These are phyloP conservation scores for Saccostrea echinata DNA, from an alignment of 1,140 invertebrate genomes.

Conservation along the genomic window DNA sequence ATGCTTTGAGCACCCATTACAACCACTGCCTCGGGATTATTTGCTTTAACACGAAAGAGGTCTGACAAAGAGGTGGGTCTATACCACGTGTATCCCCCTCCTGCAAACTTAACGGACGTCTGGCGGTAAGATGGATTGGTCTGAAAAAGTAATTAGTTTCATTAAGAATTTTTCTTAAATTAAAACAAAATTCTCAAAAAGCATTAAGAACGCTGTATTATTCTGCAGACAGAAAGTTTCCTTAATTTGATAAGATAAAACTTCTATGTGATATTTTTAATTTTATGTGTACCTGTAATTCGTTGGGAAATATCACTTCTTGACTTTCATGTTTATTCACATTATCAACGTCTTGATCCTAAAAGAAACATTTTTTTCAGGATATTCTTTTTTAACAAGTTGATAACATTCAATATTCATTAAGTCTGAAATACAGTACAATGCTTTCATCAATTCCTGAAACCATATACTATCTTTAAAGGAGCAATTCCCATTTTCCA, in stretches of 20 bases:
- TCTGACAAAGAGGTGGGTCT: constrained; percentile 32
- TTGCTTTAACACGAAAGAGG: neutral
- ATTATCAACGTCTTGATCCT: neutral
- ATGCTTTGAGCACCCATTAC: constrained; percentile 15
- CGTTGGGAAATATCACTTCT: neutral
- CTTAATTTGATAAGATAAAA: neutral
- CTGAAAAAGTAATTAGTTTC: neutral
- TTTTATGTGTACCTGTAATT: neutral
- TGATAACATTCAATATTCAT: no score
- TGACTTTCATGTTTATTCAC: neutral
- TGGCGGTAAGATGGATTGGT: neutral
- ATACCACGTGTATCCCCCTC: constrained; percentile 38
- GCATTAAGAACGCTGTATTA: neutral
- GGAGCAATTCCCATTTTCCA: no score
- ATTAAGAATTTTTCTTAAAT: no score
- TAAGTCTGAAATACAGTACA: no score
- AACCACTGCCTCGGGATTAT: neutral
- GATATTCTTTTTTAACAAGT: no score
- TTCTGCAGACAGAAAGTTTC: neutral
- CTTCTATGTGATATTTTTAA: neutral
- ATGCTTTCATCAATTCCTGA: no score
- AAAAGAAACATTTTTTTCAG: no score
- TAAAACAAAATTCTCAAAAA: no score
- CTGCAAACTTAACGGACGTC: constrained; percentile 10
- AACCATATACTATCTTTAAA: no score